A percentile compares a stretch with the other conserved stretches of the same genome.
Evolutionary conservation across 2,797 vertebrate genomes (phyloP).

Genomic region (Pipistrellus pipistrellus): DNA sequence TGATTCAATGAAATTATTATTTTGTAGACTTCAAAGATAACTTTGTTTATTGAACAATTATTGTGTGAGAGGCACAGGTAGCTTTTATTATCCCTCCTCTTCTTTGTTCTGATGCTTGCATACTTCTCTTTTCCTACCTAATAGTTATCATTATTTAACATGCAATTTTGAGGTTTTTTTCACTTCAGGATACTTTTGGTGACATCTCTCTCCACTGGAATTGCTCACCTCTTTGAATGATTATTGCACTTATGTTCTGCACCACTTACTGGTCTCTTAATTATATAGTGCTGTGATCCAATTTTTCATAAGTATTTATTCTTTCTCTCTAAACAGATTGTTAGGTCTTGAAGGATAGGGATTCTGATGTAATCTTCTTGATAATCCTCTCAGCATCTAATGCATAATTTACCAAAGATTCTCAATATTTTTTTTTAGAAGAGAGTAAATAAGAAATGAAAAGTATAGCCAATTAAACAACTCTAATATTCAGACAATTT

Average conservation of each 20-base stretch:
- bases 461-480: not conserved
- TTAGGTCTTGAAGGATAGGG: not conserved
- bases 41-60: slow-evolving; percentile 26
- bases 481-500: slow-evolving; percentile 35
- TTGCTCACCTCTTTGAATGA: not conserved
- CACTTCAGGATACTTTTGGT: not conserved
- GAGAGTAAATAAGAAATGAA: not conserved
- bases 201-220: not conserved
- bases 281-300: not conserved
- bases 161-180: not conserved
- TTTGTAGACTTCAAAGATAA: slow-evolving; percentile 24
- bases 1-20: not conserved
- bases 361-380: not conserved
- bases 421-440: slow-evolving; percentile 55
- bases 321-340: slow-evolving; percentile 28
- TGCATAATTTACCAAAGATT: slow-evolving; percentile 23
- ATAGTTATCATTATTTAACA: not conserved
- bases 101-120: not conserved
- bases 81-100: not conserved
- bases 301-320: slow-evolving; percentile 39
- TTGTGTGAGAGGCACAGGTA: not conserved
- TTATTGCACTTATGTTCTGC: not conserved
- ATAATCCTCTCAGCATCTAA: not conserved
- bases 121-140: not conserved
- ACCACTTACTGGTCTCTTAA: not conserved